Base-by-base conservation (phyloP, 2,888 invertebrate genomes). In the Maniola hyperantus region DNA sequence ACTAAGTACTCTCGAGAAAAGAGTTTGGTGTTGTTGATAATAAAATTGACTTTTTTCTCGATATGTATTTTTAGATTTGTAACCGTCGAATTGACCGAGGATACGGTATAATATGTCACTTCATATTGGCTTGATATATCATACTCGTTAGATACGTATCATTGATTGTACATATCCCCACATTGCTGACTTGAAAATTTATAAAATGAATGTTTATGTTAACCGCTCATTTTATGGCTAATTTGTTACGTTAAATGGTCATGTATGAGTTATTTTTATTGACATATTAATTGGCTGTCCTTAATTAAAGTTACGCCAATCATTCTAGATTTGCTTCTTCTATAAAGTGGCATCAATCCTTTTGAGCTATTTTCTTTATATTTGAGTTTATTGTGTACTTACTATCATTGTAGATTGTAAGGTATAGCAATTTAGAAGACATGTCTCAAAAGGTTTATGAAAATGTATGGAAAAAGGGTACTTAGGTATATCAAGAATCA, bases 231-330 rank as follows among this genome's bases (percentile, higher is more conserved):
- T 53, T n/a, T 36, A 44, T 63, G 74, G 79, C 78, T 78, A 83
- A 79, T 82, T 80, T 73, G 72, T 71, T 76, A 75, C 75, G 76
- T 39, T 76, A 42, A 57, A 57, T 42, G 42, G 13, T 20, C 39
- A 42, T 42, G 13, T 20, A 5, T 51, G 13, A n/a, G 71, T 73
- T 71, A 80, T 82, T 82, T 78, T 58, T 7, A 26, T 13, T 42
- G 20, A 20, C 0, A 6, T n/a, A 46, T n/a, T 11, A 39, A 54
- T 8, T 54, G 13, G 13, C 18, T 18, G 34, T 33, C 15, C 5
- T 0, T 13, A 54, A 34, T 34, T 54, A 33, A 54, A 36, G 7
- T 53, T 33, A 6, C n/a, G n/a, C 34, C 53, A 8, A 54, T 36
- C n/a, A 6, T 36, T 55, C 36, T 11, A 39, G 6, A 39, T 36